phyloP scores from a whole-genome alignment of 2,113 vertebrate species.

The Odocoileus virginianus region DNA sequence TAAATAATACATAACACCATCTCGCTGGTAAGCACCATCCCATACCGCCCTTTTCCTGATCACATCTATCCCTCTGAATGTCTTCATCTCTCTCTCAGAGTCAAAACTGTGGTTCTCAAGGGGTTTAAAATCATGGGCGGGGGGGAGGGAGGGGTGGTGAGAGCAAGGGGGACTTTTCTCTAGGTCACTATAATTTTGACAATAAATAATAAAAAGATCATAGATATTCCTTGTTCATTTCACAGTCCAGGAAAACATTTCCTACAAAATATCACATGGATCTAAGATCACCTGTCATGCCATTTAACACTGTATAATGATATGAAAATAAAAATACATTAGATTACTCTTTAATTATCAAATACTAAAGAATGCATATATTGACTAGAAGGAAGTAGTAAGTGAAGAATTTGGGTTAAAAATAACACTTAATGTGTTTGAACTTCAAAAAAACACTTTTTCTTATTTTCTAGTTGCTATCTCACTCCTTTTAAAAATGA shows the following conservation, averaged over 20 bases:
- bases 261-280: background rate
- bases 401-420: background rate
- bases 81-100: background rate
- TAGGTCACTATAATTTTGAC: background rate
- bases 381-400: background rate
- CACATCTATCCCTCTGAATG: background rate
- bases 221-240: background rate
- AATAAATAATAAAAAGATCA: background rate
- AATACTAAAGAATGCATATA: background rate
- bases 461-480: background rate
- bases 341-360: background rate
- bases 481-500: background rate
- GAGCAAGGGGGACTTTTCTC: background rate
- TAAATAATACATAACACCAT: background rate
- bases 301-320: background rate
- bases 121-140: background rate
- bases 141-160: fast-evolving
- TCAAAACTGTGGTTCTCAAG: background rate
- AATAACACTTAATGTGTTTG: background rate
- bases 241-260: background rate
- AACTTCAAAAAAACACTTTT: background rate
- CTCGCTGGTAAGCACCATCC: background rate
- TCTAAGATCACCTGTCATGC: background rate
- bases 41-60: background rate
- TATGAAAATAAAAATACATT: conserved; percentile 8